Base-by-base conservation (phyloP, 2,113 vertebrate genomes). In the Scopus umbretta region DNA sequence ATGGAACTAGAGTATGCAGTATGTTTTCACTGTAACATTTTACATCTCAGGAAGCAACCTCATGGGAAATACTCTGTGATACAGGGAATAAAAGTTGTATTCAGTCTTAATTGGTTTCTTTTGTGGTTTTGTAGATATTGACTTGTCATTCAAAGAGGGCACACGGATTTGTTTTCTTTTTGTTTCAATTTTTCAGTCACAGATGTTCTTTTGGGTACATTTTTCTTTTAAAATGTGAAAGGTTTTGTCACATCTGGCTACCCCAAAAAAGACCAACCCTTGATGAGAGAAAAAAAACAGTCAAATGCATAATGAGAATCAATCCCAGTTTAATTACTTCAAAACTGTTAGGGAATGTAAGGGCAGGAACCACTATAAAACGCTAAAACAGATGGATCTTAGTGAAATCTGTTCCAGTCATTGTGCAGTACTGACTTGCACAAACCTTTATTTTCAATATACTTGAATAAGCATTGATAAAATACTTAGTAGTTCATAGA, bases 21-120 rank as follows among this genome's bases (percentile, higher is more conserved):
- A 80, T 47, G 19, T 93, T 96, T 90, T 94, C 47, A 85, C n/a
- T 40, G 22, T 61, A 93, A 71, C 49, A 82, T 63, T 95, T 93
- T 90, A 89, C 56, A 93, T 88, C 67, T 92, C 55, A 75, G 63
- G 58, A 95, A 90, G 80, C 29, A 88, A 84, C 4, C 63, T 96
- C 36, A 30, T 89, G 86, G 56, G 43, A 97, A 96, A 95, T 82
- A 47, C 42, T 94, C 42, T 90, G 42, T 93, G 75, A 67, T 89
- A 65, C 45, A 75, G 86, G 70, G 32, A 90, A 55, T 88, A 71
- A 80, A 95, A 89, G 58, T 86, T 95, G 14, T 42, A 38, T 90
- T 80, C 45, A 59, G 21, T 67, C 27, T 96, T 96, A 88, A 75
- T 62, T 94, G 88, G 34, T 89, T 97, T 87, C 66, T 96, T 85